Percentiles rank a stretch among this genome's conserved stretches.
Evolutionary conservation across 2,888 invertebrate species (phyloP).

Genomic region (Ormyrus nitidulus): DNA sequence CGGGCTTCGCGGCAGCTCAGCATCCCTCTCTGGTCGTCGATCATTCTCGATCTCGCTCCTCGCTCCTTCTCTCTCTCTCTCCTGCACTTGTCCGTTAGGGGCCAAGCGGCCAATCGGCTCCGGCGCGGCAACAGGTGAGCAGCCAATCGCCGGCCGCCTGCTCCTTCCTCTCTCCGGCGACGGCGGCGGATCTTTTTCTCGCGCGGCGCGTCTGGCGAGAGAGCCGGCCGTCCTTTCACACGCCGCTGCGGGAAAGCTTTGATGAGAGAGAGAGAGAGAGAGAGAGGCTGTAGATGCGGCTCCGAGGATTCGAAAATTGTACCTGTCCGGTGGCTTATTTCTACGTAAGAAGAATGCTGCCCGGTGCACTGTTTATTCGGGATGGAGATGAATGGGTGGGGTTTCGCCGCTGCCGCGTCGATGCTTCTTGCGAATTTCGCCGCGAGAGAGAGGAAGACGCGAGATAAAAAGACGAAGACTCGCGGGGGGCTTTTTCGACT

Average conservation of each 20-base stretch:
- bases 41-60: slow-evolving; percentile 44
- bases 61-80: slow-evolving; percentile 32
- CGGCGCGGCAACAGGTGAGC: slow-evolving; percentile 70
- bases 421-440: too few relatives aligned
- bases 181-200: background rate
- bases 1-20: slow-evolving; percentile 36
- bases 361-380: background rate
- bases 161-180: slow-evolving; percentile 43
- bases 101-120: slow-evolving; percentile 65
- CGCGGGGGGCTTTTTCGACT: too few relatives aligned
- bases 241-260: slow-evolving; percentile 29
- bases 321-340: background rate
- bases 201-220: background rate
- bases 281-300: background rate
- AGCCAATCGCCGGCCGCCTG: slow-evolving; percentile 65
- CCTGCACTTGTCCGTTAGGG: slow-evolving; percentile 67
- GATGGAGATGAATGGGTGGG: background rate
- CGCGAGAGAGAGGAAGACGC: too few relatives aligned
- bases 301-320: background rate
- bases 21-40: slow-evolving; percentile 49
- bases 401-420: too few relatives aligned
- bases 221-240: slow-evolving; percentile 39
- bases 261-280: too few relatives aligned
- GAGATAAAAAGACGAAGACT: too few relatives aligned
- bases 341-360: background rate